These are phyloP conservation scores for Sipha flava DNA, from an alignment of 1,140 invertebrate genomes.

Conservation along the genomic window DNA sequence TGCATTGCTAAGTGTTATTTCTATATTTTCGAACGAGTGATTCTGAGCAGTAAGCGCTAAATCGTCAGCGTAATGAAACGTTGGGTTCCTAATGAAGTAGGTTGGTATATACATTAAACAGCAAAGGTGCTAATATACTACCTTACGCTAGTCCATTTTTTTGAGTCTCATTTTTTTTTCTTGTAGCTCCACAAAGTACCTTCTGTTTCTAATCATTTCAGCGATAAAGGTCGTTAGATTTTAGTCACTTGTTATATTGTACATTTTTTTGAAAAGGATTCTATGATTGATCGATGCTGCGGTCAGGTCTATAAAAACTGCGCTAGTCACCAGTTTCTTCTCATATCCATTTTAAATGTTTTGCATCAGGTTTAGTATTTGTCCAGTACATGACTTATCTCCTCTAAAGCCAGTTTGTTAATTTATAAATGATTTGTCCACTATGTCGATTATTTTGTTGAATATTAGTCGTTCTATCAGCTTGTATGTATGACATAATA, in stretches of 20 bases:
- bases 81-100: neutral
- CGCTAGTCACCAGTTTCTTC: no score
- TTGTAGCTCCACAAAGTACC: neutral
- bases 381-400: no score
- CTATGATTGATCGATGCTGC: neutral
- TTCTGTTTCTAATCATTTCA: neutral
- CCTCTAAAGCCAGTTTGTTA: neutral
- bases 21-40: neutral
- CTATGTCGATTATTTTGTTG: neutral
- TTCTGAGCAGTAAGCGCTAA: neutral
- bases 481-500: constrained; percentile 17
- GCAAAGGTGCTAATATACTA: neutral
- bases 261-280: neutral
- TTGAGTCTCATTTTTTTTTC: neutral
- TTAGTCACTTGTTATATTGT: neutral
- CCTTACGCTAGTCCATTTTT: neutral
- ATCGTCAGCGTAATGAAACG: neutral
- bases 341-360: no score
- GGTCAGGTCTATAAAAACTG: no score
- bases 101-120: constrained; percentile 17
- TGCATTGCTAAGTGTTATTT: neutral
- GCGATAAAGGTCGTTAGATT: neutral
- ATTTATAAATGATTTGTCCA: neutral
- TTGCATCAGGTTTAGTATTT: no score
- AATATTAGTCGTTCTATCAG: neutral